Evolutionary conservation across 2,888 invertebrate genomes (phyloP).

Genomic region (Drosophila multiciliata): DNA sequence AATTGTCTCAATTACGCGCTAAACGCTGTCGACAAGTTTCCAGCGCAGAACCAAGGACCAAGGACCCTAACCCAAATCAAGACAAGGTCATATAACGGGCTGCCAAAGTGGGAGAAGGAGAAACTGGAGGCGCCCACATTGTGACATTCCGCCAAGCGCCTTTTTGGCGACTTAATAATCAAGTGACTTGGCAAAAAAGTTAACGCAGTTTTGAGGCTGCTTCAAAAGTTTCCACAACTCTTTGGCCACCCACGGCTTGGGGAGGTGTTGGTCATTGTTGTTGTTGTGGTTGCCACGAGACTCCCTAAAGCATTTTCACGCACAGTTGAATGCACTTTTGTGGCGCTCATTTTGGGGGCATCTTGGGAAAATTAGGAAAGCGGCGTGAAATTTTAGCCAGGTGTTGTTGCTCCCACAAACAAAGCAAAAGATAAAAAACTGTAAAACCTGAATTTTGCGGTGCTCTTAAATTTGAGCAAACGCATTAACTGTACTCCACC

Average conservation of each 20-base stretch:
- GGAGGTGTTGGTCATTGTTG: conserved; percentile 3
- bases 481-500: conserved; percentile 28
- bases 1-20: conserved; percentile 79
- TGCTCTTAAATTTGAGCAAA: conserved; percentile 4
- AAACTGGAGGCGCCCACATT: conserved; percentile 35
- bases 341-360: conserved; percentile 45
- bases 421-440: neutral
- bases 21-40: conserved; percentile 60
- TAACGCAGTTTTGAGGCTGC: conserved; percentile 77
- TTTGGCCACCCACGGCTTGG: conserved; percentile 18
- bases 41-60: conserved; percentile 30
- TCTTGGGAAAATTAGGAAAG: conserved; percentile 16
- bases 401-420: conserved; percentile 18
- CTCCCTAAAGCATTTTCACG: conserved; percentile 55
- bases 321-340: conserved; percentile 78
- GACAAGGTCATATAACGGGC: conserved; percentile 52
- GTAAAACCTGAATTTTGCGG: neutral
- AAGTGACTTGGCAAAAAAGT: conserved; percentile 77
- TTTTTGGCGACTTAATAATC: conserved; percentile 58
- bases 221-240: conserved; percentile 71
- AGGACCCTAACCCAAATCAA: conserved; percentile 64
- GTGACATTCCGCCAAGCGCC: conserved; percentile 51
- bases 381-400: conserved; percentile 26
- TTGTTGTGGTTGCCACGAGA: conserved; percentile 2
- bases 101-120: neutral